These are phyloP conservation scores for Drosophila oshimai DNA, from an alignment of 1,140 invertebrate genomes.

Conservation along the genomic window DNA sequence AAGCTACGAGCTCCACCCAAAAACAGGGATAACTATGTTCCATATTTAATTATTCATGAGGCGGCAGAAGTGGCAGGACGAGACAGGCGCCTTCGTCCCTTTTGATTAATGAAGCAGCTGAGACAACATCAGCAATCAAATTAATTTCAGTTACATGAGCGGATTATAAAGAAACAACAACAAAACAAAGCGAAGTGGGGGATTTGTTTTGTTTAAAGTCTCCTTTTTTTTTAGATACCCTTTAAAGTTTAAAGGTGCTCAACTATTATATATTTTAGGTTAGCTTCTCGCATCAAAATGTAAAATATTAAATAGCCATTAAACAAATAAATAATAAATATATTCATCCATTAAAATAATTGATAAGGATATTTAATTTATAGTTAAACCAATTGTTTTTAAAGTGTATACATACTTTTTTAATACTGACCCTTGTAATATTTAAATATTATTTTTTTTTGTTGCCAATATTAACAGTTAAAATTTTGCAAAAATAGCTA, in stretches of 20 bases:
- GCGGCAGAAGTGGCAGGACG: conserved; percentile 40
- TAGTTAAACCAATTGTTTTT: too few relatives aligned
- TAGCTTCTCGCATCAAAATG: too few relatives aligned
- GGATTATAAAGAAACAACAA: conserved; percentile 57
- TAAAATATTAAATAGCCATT: neutral
- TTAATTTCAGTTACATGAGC: conserved; percentile 79
- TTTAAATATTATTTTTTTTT: too few relatives aligned
- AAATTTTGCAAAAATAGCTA: neutral
- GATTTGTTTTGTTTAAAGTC: neutral
- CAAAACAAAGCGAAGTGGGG: too few relatives aligned
- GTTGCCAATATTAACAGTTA: too few relatives aligned
- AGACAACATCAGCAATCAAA: conserved; percentile 80
- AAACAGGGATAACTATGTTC: conserved; percentile 64
- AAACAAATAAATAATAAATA: too few relatives aligned
- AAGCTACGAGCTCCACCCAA: neutral
- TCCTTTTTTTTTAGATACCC: neutral
- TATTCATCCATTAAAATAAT: too few relatives aligned
- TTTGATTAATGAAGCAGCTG: conserved; percentile 80
- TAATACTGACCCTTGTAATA: too few relatives aligned
- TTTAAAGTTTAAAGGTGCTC: too few relatives aligned
- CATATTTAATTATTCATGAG: conserved; percentile 77
- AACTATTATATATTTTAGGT: too few relatives aligned
- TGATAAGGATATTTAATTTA: too few relatives aligned
- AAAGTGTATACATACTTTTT: too few relatives aligned
- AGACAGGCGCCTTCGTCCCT: conserved; percentile 23